A percentile compares a stretch with the other conserved stretches of the same genome.
Evolutionary conservation across 2,797 vertebrate genomes (phyloP).

Genomic region (Lacerta viridis): DNA sequence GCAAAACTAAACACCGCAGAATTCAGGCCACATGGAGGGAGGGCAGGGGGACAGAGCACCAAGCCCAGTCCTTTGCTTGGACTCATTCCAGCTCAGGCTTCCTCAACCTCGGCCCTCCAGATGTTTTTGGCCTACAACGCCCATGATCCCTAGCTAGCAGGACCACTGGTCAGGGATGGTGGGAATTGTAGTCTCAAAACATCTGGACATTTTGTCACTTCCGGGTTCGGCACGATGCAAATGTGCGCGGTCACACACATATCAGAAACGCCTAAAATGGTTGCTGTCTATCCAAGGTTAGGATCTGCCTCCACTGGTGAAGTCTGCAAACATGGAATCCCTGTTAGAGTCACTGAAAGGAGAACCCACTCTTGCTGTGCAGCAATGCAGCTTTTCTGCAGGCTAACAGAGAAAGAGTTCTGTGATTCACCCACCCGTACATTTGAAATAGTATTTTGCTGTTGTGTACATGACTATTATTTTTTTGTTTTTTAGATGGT

Average conservation of each 20-base stretch:
- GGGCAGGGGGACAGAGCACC: background rate
- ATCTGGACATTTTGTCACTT: too few relatives aligned
- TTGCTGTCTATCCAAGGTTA: background rate
- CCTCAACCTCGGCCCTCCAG: too few relatives aligned
- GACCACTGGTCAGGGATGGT: too few relatives aligned
- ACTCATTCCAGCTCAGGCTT: background rate
- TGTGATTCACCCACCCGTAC: background rate
- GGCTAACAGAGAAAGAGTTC: background rate
- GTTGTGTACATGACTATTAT: background rate
- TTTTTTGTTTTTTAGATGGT: slow-evolving; percentile 85
- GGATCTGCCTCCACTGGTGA: background rate
- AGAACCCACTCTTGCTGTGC: background rate
- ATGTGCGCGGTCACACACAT: too few relatives aligned
- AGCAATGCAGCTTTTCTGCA: background rate
- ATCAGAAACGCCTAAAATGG: too few relatives aligned
- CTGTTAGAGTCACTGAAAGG: background rate
- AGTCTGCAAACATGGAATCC: background rate
- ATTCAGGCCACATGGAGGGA: background rate
- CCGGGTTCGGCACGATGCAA: too few relatives aligned
- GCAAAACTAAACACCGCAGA: too few relatives aligned
- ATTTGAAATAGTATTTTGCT: background rate
- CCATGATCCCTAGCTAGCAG: too few relatives aligned
- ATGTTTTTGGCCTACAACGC: too few relatives aligned
- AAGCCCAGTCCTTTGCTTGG: background rate
- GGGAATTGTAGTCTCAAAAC: too few relatives aligned